phyloP scores from a whole-genome alignment of 2,888 invertebrate species.

The Dusona sp. region DNA sequence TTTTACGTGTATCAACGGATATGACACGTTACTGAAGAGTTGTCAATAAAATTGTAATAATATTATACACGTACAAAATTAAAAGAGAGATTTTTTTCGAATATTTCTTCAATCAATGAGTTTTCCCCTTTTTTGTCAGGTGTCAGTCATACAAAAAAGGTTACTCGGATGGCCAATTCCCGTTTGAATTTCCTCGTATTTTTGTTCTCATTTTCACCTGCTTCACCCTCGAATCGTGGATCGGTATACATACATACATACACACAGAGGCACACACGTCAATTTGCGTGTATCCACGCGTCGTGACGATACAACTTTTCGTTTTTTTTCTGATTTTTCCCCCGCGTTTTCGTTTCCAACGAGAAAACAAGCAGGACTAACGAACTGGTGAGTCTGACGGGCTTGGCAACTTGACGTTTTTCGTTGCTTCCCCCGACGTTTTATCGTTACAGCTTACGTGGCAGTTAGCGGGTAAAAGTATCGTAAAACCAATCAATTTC shows the following conservation, averaged over 20 bases:
- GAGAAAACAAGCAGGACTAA: conserved; percentile 65
- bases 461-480: conserved; percentile 11
- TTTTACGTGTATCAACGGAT: neutral
- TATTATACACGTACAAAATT: neutral
- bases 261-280: conserved; percentile 49
- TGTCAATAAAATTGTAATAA: neutral
- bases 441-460: conserved; percentile 21
- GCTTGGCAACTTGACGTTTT: conserved; percentile 51
- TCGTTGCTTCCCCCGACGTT: conserved; percentile 49
- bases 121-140: conserved; percentile 41
- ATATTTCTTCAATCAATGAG: conserved; percentile 16
- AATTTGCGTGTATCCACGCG: conserved; percentile 52
- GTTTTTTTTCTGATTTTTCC: conserved; percentile 27
- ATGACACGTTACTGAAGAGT: neutral
- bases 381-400: conserved; percentile 60
- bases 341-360: conserved; percentile 33
- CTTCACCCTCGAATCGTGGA: conserved; percentile 49
- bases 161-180: conserved; percentile 59
- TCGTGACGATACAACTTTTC: conserved; percentile 41
- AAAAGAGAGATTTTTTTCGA: conserved; percentile 13
- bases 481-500: conserved; percentile 32
- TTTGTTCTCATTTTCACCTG: conserved; percentile 36
- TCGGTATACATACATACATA: conserved; percentile 8
- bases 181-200: conserved; percentile 51
- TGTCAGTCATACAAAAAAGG: conserved; percentile 52